Base-by-base conservation (phyloP, 2,113 vertebrate species). In the Coptodon bakossiorum region DNA sequence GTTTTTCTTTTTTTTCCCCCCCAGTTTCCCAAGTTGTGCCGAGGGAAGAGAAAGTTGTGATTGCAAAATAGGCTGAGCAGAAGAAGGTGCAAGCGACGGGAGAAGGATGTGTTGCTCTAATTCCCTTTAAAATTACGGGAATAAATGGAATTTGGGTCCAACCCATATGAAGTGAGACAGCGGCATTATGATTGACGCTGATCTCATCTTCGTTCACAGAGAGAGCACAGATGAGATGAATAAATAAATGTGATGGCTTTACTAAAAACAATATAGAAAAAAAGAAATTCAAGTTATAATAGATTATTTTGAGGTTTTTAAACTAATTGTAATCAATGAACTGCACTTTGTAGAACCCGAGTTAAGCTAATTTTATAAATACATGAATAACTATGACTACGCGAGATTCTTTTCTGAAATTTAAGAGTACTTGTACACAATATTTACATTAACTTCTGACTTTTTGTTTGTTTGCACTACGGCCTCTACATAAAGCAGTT, bases 1-100 rank as follows among this genome's bases (percentile, higher is more conserved):
- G 90, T 76, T 87, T 80, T 43, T 40, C 24, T 81, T 89, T 80
- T 78, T 19, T 40, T 81, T 89, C 38, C 0, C 6, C 86, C 80
- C 31, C 16, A 73, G 19, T 82, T 92, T 85, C 16, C 54, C 19
- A 68, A 91, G 84, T 90, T 90, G 81, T 79, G 66, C 29, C 19
- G 78, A 59, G 50, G 73, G 86, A 61, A 87, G 83, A 85, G 87
- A 84, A 83, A 31, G 80, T 63, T 61, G 40, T 43, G 84, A 43
- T 68, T 88, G 81, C 48, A 43, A 78, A 52, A 52, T 9, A 78
- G 45, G 27, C 29, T 40, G 56, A 52, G 40, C 59, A 34, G 81
- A 71, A 76, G 31, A 79, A 36, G 68, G 52, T 86, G 80, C 88
- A 50, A 27, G 40, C 14, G 6, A 80, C 22, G 36, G 53, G 22